Percentiles rank a stretch among this genome's conserved stretches.
Evolutionary conservation across 2,888 invertebrate species (phyloP).

Genomic region (Branchellion lobata): DNA sequence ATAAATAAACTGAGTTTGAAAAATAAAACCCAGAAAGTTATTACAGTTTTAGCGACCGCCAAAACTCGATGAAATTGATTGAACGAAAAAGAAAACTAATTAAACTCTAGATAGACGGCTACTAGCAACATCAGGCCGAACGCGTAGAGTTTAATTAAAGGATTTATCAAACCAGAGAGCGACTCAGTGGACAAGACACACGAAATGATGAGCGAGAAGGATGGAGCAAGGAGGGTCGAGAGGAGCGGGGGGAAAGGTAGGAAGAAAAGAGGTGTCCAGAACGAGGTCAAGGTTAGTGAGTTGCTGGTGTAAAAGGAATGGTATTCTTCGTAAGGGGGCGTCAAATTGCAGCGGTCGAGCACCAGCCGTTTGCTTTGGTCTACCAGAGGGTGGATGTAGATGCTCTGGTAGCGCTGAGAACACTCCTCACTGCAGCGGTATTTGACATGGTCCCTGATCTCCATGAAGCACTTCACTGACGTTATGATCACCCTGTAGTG

Average conservation of each 20-base stretch:
- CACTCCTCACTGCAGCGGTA: constrained; percentile 38
- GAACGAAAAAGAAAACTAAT: too few relatives aligned
- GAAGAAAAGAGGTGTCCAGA: background rate
- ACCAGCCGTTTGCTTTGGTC: constrained; percentile 42
- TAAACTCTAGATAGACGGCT: too few relatives aligned
- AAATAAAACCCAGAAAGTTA: background rate
- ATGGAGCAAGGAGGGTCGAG: background rate
- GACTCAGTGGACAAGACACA: background rate
- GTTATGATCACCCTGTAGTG: constrained; percentile 41
- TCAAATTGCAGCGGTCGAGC: constrained; percentile 39
- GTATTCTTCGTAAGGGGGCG: constrained; percentile 41
- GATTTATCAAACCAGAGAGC: too few relatives aligned
- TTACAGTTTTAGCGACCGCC: background rate
- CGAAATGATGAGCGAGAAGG: background rate
- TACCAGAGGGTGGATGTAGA: constrained; percentile 45
- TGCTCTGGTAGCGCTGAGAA: constrained; percentile 35
- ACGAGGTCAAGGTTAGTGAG: background rate
- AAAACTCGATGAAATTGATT: too few relatives aligned
- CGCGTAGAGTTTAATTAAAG: too few relatives aligned
- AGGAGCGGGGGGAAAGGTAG: background rate
- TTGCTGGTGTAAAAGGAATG: constrained; percentile 26
- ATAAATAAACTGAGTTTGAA: background rate
- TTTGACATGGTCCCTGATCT: constrained; percentile 42
- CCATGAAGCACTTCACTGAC: constrained; percentile 46
- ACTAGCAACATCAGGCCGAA: too few relatives aligned